Conservation (phyloP, 2,888 invertebrate genomes). For the Lydus trimaculatus region DNA sequence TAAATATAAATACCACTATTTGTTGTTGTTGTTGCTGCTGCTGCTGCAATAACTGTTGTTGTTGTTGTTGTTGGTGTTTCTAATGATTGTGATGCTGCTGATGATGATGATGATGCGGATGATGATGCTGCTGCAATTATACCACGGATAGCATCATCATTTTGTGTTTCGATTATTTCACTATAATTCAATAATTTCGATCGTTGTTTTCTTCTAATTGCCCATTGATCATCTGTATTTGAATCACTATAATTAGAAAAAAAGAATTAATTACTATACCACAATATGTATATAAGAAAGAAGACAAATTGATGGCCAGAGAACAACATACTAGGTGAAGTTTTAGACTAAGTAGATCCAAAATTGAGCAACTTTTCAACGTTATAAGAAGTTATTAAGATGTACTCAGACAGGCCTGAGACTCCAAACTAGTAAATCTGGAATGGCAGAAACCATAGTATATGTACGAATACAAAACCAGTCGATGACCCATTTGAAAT, state of each 20-base stretch:
- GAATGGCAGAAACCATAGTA: too few relatives aligned
- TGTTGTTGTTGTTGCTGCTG: constrained; percentile 7
- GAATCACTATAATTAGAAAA: background rate
- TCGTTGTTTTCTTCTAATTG: background rate
- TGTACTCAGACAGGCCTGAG: too few relatives aligned
- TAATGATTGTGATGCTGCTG: constrained; percentile 16
- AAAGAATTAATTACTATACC: background rate
- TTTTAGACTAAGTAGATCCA: too few relatives aligned
- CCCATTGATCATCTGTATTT: background rate
- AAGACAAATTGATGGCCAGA: too few relatives aligned
- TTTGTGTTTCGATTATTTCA: constrained; percentile 37
- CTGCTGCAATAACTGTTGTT: background rate
- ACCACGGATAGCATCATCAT: constrained; percentile 40
- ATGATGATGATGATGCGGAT: too few relatives aligned
- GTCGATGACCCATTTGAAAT: too few relatives aligned
- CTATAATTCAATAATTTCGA: background rate
- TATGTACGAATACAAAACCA: too few relatives aligned
- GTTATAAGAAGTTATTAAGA: too few relatives aligned
- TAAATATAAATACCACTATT: constrained; percentile 35
- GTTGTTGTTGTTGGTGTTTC: constrained; percentile 2
- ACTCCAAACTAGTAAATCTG: too few relatives aligned
- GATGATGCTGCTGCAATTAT: constrained; percentile 35
- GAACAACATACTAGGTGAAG: too few relatives aligned
- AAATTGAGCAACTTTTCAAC: too few relatives aligned
- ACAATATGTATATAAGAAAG: background rate